Conservation (phyloP, 2,797 vertebrate genomes). For the Etheostoma perlongum region DNA sequence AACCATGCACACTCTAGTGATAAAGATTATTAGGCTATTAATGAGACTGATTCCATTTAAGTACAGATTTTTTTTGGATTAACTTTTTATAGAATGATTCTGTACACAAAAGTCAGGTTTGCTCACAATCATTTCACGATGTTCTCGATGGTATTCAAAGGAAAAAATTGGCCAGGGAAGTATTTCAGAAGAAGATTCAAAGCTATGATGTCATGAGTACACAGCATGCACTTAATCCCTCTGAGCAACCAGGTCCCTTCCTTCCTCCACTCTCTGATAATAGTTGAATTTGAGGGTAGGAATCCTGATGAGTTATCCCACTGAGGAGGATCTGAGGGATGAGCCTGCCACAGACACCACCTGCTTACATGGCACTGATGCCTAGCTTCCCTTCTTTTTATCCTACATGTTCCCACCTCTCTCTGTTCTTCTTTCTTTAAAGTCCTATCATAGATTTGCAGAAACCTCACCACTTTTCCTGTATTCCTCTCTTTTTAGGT, state of each 20-base stretch:
- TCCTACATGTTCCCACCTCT: conserved; percentile 52
- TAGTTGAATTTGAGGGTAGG: conserved; percentile 67
- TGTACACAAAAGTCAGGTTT: neutral
- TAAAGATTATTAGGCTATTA: neutral
- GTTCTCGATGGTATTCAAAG: neutral
- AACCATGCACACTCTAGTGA: neutral
- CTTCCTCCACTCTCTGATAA: conserved; percentile 54
- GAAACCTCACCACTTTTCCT: conserved; percentile 37
- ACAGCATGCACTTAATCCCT: conserved; percentile 43
- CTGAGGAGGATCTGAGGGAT: conserved; percentile 73
- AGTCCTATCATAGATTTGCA: conserved; percentile 63
- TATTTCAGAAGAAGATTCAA: conserved; percentile 23
- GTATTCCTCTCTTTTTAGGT: conserved; percentile 22
- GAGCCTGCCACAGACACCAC: conserved; percentile 62
- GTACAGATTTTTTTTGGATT: neutral
- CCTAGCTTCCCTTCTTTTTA: conserved; percentile 62
- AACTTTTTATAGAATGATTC: neutral
- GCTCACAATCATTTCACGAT: neutral
- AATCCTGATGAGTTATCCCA: conserved; percentile 74
- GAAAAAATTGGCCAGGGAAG: conserved; percentile 10
- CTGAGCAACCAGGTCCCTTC: conserved; percentile 39
- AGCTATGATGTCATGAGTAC: conserved; percentile 27
- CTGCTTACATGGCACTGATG: conserved; percentile 65
- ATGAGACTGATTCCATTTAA: neutral
- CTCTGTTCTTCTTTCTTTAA: conserved; percentile 68